These are phyloP conservation scores for Caenorhabditis virilis DNA, from an alignment of 2,888 invertebrate genomes.

Conservation along the genomic window DNA sequence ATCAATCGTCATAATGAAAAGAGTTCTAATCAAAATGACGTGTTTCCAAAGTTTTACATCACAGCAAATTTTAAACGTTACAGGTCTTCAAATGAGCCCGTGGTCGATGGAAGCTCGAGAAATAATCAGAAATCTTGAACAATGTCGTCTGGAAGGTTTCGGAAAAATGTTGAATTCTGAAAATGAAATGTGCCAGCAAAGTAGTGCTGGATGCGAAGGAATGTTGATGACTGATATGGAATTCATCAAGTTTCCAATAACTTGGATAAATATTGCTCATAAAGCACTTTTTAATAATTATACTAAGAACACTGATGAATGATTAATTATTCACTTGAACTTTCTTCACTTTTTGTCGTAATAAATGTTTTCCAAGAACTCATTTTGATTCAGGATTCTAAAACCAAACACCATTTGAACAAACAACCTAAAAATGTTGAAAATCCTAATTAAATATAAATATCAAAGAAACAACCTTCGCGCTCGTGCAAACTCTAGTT, in stretches of 20 bases:
- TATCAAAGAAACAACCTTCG: too few species aligned
- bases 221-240: background rate
- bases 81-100: slow-evolving; percentile 5
- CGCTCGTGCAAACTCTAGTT: too few species aligned
- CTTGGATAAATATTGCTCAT: slow-evolving; percentile 8
- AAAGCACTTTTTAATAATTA: slow-evolving; percentile 2
- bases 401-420: too few species aligned
- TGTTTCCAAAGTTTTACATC: background rate
- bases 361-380: too few species aligned
- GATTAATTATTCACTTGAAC: too few species aligned
- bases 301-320: background rate
- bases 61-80: slow-evolving; percentile 4
- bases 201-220: slow-evolving; percentile 9
- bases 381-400: too few species aligned
- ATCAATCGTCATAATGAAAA: too few species aligned
- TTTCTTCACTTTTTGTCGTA: too few species aligned
- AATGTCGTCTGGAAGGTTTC: slow-evolving; percentile 13
- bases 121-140: slow-evolving; percentile 14
- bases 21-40: slow-evolving; percentile 2
- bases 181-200: slow-evolving; percentile 16
- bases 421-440: too few species aligned
- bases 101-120: slow-evolving; percentile 12
- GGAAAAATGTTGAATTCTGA: slow-evolving; percentile 3
- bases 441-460: too few species aligned
- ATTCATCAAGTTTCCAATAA: slow-evolving; percentile 4